Conservation (phyloP, 2,888 invertebrate species). For the Thalpophila matura region DNA sequence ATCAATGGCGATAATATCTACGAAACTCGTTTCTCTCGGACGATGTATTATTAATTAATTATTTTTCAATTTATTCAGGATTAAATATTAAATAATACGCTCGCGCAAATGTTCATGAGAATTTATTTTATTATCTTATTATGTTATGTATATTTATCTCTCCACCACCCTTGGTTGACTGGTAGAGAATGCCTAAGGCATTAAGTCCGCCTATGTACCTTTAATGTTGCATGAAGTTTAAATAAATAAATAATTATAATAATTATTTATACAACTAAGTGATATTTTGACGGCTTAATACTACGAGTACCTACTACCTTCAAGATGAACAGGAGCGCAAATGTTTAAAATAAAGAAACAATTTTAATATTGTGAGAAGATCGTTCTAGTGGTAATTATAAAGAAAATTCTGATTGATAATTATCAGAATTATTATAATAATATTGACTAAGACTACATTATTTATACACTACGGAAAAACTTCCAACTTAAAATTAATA, state of each 20-base stretch:
- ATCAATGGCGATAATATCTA: conserved; percentile 43
- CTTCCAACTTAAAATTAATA: no score
- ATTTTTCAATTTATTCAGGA: conserved; percentile 28
- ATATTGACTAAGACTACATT: no score
- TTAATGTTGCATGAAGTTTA: no score
- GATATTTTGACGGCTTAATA: conserved; percentile 1
- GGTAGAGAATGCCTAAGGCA: no score
- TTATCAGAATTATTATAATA: no score
- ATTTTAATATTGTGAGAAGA: neutral
- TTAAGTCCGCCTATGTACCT: no score
- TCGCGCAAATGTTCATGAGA: conserved; percentile 6
- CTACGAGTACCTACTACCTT: neutral
- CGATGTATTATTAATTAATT: conserved; percentile 26
- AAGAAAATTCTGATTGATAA: no score
- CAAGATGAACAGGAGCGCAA: neutral
- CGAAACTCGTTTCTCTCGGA: conserved; percentile 33
- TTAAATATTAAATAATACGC: conserved; percentile 15
- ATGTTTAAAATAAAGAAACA: neutral
- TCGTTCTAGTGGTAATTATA: neutral
- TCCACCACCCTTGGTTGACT: no score
- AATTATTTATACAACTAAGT: conserved; percentile 3
- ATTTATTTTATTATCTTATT: no score
- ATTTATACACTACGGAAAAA: no score
- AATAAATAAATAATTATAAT: no score
- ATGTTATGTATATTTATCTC: no score